Conservation (phyloP, 1,140 invertebrate genomes). For the Marisa cornuarietis region DNA sequence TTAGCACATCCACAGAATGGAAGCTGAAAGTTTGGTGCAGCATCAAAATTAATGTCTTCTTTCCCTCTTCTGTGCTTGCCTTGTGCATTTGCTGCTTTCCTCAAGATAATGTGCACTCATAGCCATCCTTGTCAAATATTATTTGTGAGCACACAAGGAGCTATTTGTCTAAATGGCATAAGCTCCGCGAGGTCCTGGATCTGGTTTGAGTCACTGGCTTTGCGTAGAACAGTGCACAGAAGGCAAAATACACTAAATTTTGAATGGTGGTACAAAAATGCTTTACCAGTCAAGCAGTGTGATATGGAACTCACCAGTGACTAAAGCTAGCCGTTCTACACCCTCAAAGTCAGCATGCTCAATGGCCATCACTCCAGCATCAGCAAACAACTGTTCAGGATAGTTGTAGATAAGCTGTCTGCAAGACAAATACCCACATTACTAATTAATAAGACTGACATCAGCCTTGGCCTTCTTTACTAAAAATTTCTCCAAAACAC, state of each 20-base stretch:
- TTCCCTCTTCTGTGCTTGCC: no score
- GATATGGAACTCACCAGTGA: conserved; percentile 75
- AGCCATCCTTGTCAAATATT: no score
- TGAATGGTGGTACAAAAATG: no score
- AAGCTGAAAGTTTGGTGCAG: no score
- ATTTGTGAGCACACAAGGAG: no score
- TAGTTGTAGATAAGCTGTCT: conserved; percentile 99
- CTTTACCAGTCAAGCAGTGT: background rate
- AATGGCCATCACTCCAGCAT: conserved; percentile 98
- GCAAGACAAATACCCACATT: conserved; percentile 26
- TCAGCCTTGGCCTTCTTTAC: background rate
- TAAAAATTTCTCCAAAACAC: background rate
- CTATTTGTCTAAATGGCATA: no score
- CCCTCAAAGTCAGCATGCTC: conserved; percentile 99
- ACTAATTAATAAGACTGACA: background rate
- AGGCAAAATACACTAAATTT: background rate
- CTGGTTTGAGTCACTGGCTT: background rate
- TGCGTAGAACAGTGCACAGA: background rate
- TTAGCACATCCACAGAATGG: no score
- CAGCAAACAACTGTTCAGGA: conserved; percentile 98
- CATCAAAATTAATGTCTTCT: no score
- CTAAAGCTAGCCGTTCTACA: conserved; percentile 94
- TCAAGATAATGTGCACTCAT: no score
- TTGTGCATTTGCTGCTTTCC: no score
- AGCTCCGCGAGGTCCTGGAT: no score